Conservation (phyloP, 1,140 invertebrate species). For the Atopsyche davidsoni region DNA sequence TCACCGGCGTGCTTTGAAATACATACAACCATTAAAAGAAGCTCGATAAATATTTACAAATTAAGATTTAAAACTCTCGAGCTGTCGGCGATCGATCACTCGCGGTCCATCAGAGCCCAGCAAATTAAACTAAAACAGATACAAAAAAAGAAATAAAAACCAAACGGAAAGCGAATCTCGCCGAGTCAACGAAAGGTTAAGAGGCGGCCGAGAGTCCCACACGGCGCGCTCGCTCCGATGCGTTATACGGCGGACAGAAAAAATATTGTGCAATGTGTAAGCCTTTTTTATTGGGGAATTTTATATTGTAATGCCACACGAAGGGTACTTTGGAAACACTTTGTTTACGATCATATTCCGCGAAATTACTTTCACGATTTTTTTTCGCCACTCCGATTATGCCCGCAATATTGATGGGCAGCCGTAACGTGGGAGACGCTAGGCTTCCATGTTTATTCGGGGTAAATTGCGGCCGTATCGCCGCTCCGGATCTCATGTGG, state of each 20-base stretch:
- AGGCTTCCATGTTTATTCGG: conserved; percentile 26
- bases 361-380: conserved; percentile 23
- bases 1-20: too few species aligned
- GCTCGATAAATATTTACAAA: background rate
- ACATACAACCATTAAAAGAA: too few species aligned
- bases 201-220: too few species aligned
- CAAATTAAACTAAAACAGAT: too few species aligned
- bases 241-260: background rate
- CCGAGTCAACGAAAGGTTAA: too few species aligned
- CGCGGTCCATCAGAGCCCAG: too few species aligned
- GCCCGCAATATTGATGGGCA: conserved; percentile 24
- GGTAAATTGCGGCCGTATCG: conserved; percentile 17
- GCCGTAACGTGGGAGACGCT: conserved; percentile 14
- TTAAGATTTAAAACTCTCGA: background rate
- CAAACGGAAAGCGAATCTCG: too few species aligned
- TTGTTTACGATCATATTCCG: conserved; percentile 16
- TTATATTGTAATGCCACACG: conserved; percentile 2
- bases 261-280: background rate
- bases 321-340: conserved; percentile 4
- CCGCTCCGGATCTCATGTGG: conserved; percentile 5
- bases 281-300: background rate
- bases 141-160: too few species aligned
- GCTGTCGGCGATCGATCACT: too few species aligned
- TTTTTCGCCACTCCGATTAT: conserved; percentile 11
- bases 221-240: too few species aligned